Evolutionary conservation across 2,113 vertebrate species (phyloP).

Genomic region (Pyrgilauda ruficollis): DNA sequence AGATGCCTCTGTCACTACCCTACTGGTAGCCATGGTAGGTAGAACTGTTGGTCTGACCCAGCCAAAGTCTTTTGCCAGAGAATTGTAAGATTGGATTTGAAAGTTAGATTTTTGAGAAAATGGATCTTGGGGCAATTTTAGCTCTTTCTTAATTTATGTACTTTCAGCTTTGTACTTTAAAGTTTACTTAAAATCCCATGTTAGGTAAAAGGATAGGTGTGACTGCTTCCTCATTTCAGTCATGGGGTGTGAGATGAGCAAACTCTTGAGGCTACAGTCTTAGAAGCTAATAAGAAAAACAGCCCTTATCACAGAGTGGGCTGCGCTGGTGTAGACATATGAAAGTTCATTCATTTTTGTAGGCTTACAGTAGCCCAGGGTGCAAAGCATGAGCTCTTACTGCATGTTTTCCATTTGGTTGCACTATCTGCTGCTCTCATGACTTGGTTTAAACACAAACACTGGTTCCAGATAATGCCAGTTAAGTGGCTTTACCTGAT

Average conservation of each 20-base stretch:
- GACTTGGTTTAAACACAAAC: conserved; percentile 3
- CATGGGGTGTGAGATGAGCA: background rate
- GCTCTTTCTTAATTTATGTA: background rate
- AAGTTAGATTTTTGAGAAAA: background rate
- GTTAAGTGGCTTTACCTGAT: background rate
- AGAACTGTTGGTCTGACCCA: background rate
- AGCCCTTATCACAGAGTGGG: background rate
- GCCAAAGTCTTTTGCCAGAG: background rate
- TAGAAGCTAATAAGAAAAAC: background rate
- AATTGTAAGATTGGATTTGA: background rate
- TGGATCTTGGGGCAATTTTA: background rate
- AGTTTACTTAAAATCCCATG: background rate
- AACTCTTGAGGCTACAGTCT: background rate
- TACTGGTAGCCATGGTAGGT: background rate
- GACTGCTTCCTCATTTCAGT: background rate
- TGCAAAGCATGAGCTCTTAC: background rate
- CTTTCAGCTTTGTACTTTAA: background rate
- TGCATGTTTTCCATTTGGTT: background rate
- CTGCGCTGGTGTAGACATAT: background rate
- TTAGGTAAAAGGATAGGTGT: background rate
- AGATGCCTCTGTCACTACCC: background rate
- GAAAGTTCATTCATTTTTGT: background rate
- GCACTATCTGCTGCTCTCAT: background rate
- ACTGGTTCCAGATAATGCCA: background rate
- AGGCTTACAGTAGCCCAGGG: background rate